phyloP scores from a whole-genome alignment of 1,140 invertebrate species.

The Antheraea mylitta region DNA sequence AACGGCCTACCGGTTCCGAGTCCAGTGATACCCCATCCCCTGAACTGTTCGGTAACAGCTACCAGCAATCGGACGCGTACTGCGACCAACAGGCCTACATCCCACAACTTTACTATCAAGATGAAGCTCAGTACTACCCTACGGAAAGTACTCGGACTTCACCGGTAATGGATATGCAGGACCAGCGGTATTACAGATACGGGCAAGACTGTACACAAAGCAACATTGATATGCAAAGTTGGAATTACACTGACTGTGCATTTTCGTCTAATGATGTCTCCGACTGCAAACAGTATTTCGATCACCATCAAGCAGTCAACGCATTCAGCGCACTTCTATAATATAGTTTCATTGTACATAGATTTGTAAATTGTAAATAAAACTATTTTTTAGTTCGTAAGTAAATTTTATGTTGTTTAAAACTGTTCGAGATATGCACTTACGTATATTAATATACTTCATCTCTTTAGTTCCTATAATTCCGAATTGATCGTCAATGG shows the following conservation, averaged over 20 bases:
- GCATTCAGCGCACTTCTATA: slow-evolving; percentile 62
- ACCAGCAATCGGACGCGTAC: slow-evolving; percentile 58
- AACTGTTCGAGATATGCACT: slow-evolving; percentile 5
- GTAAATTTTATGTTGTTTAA: slow-evolving; percentile 21
- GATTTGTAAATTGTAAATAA: slow-evolving; percentile 54
- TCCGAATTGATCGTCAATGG: slow-evolving; percentile 20
- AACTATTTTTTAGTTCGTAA: slow-evolving; percentile 13
- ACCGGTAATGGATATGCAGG: slow-evolving; percentile 50
- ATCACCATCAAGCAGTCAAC: slow-evolving; percentile 53
- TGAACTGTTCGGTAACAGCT: slow-evolving; percentile 61
- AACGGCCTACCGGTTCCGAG: slow-evolving; percentile 64
- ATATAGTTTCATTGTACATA: slow-evolving; percentile 38
- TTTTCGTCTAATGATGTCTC: slow-evolving; percentile 43
- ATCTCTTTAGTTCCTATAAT: slow-evolving; percentile 29
- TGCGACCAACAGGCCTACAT: slow-evolving; percentile 58
- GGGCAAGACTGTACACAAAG: slow-evolving; percentile 54
- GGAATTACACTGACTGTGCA: slow-evolving; percentile 60
- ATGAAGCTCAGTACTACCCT: slow-evolving; percentile 62
- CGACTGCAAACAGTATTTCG: slow-evolving; percentile 58
- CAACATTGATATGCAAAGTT: slow-evolving; percentile 50
- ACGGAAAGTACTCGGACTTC: slow-evolving; percentile 52
- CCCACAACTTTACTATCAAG: slow-evolving; percentile 57
- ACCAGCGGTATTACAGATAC: slow-evolving; percentile 60
- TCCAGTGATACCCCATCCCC: slow-evolving; percentile 79
- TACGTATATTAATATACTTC: not conserved